Percentiles rank a stretch among this genome's conserved stretches.
Conservation (phyloP, 2,888 invertebrate species). For the Ariolimax columbianus region DNA sequence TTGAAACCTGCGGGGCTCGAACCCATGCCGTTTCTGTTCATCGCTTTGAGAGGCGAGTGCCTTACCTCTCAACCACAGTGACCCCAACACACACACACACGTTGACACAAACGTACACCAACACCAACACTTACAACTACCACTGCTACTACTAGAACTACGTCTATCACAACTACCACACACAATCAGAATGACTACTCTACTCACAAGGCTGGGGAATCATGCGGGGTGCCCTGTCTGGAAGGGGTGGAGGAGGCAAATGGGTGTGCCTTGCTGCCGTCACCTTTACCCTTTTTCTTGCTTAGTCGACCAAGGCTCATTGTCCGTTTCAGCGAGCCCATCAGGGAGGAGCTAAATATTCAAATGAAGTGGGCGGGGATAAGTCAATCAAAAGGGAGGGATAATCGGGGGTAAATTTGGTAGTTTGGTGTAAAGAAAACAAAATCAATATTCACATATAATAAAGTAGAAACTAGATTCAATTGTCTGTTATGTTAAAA, state of each 20-base stretch:
- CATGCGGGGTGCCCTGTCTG: slow-evolving; percentile 40
- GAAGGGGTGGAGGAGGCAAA: slow-evolving; percentile 34
- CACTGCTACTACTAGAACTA: neutral
- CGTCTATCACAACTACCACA: neutral
- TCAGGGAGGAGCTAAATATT: slow-evolving; percentile 66
- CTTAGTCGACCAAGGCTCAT: slow-evolving; percentile 76
- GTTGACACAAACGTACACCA: no score
- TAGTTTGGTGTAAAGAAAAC: neutral
- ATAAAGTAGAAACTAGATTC: neutral
- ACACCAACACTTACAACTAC: slow-evolving; percentile 1
- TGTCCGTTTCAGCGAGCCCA: slow-evolving; percentile 71
- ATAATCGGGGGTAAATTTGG: no score
- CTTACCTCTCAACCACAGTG: no score
- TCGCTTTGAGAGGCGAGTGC: no score
- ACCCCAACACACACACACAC: no score
- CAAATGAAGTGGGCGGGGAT: slow-evolving; percentile 51
- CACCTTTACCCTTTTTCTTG: slow-evolving; percentile 56
- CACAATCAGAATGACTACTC: neutral
- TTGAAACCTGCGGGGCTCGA: no score
- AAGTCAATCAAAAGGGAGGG: neutral
- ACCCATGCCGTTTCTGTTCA: no score
- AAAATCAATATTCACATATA: neutral
- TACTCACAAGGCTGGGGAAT: slow-evolving; percentile 50
- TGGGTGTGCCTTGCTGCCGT: slow-evolving; percentile 3
- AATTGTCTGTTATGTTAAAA: no score